Evolutionary conservation across 2,797 vertebrate genomes (phyloP).

Genomic region (Macroramphosus scolopax): DNA sequence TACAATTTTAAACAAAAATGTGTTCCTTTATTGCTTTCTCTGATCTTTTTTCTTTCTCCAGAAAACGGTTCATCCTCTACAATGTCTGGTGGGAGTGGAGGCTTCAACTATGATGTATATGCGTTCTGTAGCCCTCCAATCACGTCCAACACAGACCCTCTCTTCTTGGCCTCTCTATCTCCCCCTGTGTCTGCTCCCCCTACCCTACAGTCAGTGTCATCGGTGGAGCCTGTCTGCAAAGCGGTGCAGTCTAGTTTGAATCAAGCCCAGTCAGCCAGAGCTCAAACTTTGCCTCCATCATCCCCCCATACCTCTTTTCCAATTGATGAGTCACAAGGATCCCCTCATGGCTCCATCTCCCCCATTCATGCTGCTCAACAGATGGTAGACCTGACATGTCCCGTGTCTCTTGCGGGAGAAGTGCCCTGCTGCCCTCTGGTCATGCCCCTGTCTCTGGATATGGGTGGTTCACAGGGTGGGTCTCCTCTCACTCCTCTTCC

Average conservation of each 20-base stretch:
- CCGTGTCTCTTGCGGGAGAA: slow-evolving; percentile 67
- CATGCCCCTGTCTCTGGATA: slow-evolving; percentile 77
- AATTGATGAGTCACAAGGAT: slow-evolving; percentile 61
- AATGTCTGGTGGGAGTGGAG: slow-evolving; percentile 77
- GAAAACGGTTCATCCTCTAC: slow-evolving; percentile 77
- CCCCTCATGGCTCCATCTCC: slow-evolving; percentile 60
- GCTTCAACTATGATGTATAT: slow-evolving; percentile 73
- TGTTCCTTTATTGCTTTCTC: too few relatives aligned
- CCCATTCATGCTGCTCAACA: slow-evolving; percentile 66
- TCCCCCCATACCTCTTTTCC: slow-evolving; percentile 59
- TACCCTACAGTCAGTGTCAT: slow-evolving; percentile 50
- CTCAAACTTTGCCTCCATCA: slow-evolving; percentile 49
- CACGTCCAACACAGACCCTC: slow-evolving; percentile 75
- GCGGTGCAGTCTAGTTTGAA: slow-evolving; percentile 47
- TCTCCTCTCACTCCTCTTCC: slow-evolving; percentile 70
- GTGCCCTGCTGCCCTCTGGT: slow-evolving; percentile 80
- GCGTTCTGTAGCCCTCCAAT: slow-evolving; percentile 77
- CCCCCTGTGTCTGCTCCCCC: slow-evolving; percentile 67
- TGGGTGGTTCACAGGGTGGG: slow-evolving; percentile 58
- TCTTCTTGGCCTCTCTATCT: slow-evolving; percentile 70
- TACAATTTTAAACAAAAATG: too few relatives aligned
- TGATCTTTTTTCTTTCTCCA: slow-evolving; percentile 33
- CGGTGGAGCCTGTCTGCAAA: slow-evolving; percentile 43
- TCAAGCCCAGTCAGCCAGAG: slow-evolving; percentile 52
- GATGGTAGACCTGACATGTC: slow-evolving; percentile 62